Evolutionary conservation across 30 jellyfish, hydroid and myxozoan genomes (phyloP).

Genomic region (Cassiopea andromeda): DNA sequence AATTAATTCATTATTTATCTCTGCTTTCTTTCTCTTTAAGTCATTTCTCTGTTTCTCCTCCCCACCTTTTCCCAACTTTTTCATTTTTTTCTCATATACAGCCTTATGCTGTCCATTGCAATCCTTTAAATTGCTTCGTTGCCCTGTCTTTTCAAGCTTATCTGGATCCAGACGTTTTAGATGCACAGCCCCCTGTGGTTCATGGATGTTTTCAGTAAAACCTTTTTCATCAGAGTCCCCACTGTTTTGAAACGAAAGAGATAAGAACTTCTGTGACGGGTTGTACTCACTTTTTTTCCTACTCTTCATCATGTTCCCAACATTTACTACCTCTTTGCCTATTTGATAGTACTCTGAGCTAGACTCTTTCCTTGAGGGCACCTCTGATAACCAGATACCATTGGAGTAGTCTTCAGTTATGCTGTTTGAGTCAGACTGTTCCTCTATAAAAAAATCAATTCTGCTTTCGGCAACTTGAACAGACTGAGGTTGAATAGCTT

Average conservation of each 20-base stretch:
- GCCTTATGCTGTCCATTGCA: neutral
- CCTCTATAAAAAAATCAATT: neutral
- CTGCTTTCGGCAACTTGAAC: neutral
- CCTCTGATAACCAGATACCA: neutral
- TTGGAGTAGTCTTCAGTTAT: neutral
- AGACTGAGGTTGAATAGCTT: neutral
- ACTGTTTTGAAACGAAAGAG: conserved; percentile 22
- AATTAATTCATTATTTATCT: neutral
- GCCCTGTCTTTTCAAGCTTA: neutral
- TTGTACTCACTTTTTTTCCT: conserved; percentile 37
- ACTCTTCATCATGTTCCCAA: conserved; percentile 15
- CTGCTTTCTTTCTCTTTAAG: neutral
- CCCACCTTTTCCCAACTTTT: neutral
- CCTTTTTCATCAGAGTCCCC: neutral
- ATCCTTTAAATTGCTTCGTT: neutral
- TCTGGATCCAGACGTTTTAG: conserved; percentile 12
- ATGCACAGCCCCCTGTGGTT: conserved; percentile 11
- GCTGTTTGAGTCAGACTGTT: neutral
- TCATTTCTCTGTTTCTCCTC: neutral
- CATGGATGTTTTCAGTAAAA: neutral
- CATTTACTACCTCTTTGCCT: conserved; percentile 29
- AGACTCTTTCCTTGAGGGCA: conserved; percentile 2
- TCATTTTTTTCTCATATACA: neutral
- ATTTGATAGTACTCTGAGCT: conserved; percentile 12
- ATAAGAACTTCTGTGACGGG: conserved; percentile 49